These are phyloP conservation scores for Phlogophora meticulosa DNA, from an alignment of 2,888 invertebrate species.

Conservation along the genomic window DNA sequence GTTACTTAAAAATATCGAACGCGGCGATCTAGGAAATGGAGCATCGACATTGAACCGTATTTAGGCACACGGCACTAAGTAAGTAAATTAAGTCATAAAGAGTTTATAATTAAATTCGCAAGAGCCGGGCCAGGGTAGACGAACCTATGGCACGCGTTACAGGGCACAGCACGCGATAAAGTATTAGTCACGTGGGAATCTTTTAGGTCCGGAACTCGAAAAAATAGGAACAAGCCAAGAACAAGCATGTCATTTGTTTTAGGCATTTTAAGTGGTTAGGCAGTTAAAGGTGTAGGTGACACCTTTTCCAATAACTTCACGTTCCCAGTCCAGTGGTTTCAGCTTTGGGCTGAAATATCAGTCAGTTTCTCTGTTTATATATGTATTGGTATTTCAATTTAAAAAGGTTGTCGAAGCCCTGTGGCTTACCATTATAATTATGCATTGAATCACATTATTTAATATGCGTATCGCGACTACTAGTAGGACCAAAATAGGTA, in stretches of 20 bases:
- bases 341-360: too few species aligned
- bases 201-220: constrained; percentile 3
- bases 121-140: constrained; percentile 19
- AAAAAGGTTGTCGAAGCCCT: neutral
- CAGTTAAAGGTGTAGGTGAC: too few species aligned
- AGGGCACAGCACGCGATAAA: constrained; percentile 30
- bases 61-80: constrained; percentile 7
- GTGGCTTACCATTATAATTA: neutral
- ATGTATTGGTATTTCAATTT: too few species aligned
- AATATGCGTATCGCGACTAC: constrained; percentile 17
- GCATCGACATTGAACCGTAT: constrained; percentile 4
- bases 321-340: too few species aligned
- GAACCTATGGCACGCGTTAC: constrained; percentile 10
- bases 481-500: constrained; percentile 26
- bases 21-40: neutral
- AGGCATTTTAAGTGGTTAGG: neutral
- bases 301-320: too few species aligned
- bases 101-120: constrained; percentile 20
- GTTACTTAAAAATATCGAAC: constrained; percentile 9
- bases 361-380: neutral
- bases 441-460: constrained; percentile 13
- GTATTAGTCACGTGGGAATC: constrained; percentile 19
- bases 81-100: constrained; percentile 20
- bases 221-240: neutral
- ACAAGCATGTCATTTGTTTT: neutral